Percentiles rank a stretch among this genome's conserved stretches.
These are phyloP conservation scores for Pipistrellus pygmaeus DNA, from an alignment of 2,797 vertebrate species.

Conservation along the genomic window DNA sequence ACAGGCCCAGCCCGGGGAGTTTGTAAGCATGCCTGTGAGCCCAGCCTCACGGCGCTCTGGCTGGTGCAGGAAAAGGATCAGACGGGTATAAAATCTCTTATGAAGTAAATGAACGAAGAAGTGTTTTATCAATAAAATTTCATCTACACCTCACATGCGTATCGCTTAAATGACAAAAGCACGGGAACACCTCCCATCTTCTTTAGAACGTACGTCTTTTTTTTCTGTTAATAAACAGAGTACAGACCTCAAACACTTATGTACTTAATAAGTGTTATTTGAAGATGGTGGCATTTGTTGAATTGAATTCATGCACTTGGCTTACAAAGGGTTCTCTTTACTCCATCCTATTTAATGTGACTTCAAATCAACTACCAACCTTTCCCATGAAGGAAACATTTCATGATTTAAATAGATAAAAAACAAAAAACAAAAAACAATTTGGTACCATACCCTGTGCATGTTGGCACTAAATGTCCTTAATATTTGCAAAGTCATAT, in stretches of 20 bases:
- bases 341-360: slow-evolving; percentile 70
- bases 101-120: slow-evolving; percentile 72
- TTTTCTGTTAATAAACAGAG: slow-evolving; percentile 77
- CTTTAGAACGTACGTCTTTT: slow-evolving; percentile 77
- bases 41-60: not conserved
- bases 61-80: slow-evolving; percentile 37
- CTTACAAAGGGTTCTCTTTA: slow-evolving; percentile 79
- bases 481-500: slow-evolving; percentile 36
- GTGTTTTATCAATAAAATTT: slow-evolving; percentile 84
- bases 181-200: slow-evolving; percentile 75
- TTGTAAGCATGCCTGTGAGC: not conserved
- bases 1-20: not conserved
- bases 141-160: slow-evolving; percentile 76
- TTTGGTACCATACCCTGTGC: slow-evolving; percentile 14
- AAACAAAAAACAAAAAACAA: not conserved
- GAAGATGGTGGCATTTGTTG: slow-evolving; percentile 84
- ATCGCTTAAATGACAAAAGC: slow-evolving; percentile 79
- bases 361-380: slow-evolving; percentile 44
- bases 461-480: not conserved
- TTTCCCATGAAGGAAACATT: slow-evolving; percentile 68
- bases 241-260: slow-evolving; percentile 73
- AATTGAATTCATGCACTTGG: slow-evolving; percentile 74
- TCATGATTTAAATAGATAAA: slow-evolving; percentile 51
- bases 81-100: slow-evolving; percentile 45
- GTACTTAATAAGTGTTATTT: slow-evolving; percentile 82